These are phyloP conservation scores for Tetramorium simillimum DNA, from an alignment of 1,140 invertebrate species.

Conservation along the genomic window DNA sequence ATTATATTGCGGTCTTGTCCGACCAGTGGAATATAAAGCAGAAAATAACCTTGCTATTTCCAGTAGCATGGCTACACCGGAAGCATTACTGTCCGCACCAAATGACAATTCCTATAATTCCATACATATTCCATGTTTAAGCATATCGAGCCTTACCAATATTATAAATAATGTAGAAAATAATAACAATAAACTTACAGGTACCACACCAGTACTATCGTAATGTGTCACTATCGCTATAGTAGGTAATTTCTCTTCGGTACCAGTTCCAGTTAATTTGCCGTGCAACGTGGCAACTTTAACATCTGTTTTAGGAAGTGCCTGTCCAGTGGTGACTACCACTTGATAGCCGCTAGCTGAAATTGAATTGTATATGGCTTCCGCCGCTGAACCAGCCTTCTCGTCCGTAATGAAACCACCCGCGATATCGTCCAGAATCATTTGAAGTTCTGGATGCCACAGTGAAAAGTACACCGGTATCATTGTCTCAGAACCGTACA, in stretches of 20 bases:
- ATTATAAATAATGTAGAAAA: not conserved
- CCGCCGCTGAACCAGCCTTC: conserved; percentile 88
- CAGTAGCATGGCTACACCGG: conserved; percentile 95
- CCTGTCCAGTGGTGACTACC: conserved; percentile 90
- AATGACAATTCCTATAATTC: conserved; percentile 90
- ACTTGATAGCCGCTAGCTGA: conserved; percentile 97
- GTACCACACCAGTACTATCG: conserved; percentile 94
- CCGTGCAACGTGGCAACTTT: conserved; percentile 95
- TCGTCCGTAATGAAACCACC: conserved; percentile 86
- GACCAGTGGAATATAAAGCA: conserved; percentile 93
- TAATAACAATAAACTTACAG: conserved; percentile 87
- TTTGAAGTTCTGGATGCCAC: conserved; percentile 90
- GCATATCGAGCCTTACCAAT: not conserved
- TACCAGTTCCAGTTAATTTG: conserved; percentile 92
- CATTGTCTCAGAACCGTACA: conserved; percentile 90
- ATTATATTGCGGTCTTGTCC: conserved; percentile 94
- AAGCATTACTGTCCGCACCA: conserved; percentile 97
- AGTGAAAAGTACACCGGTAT: conserved; percentile 96
- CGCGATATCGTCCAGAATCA: conserved; percentile 92
- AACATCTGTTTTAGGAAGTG: conserved; percentile 90
- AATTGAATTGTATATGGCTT: conserved; percentile 93
- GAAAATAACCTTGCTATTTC: conserved; percentile 96
- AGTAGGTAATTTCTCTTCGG: conserved; percentile 93
- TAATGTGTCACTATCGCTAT: conserved; percentile 97
- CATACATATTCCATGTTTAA: conserved; percentile 52